Base-by-base conservation (phyloP, 2,797 vertebrate genomes). In the Phrynocephalus guinanensis region DNA sequence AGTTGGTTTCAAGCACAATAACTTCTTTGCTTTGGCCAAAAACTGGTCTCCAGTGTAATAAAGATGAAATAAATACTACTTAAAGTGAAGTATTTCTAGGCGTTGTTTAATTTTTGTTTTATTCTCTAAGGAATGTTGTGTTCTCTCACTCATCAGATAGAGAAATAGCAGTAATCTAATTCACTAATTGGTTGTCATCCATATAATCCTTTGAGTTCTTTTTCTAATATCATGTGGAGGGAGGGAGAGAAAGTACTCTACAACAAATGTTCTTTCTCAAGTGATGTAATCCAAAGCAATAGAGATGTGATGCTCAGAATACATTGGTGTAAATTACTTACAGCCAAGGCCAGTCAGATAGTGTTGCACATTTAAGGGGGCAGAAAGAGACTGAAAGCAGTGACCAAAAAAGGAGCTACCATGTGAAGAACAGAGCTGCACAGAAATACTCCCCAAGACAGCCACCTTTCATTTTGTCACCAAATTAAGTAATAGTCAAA, bases 11-110 rank as follows among this genome's bases (percentile, higher is more conserved):
- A 92, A 92, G 68, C 70, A 78, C 76, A 89, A 44, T 7, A 91
- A 88, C 52, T 82, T 26, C 56, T 82, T 90, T 87, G 66, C 60
- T 80, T 92, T 86, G 92, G 33, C 67, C 67, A 66, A 76, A 44
- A 76, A 75, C 71, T 84, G 52, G 56, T 60, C 50, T 91, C 80
- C 44, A 89, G 33, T 18, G 75, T 67, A 60, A n/a, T 68, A 80
- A 92, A 91, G 90, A 83, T 83, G 79, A 90, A 91, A 92, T 86
- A 88, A 92, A 89, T 75, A 85, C 28, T 82, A 22, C 44, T 80
- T 84, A 88, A 88, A 86, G 44, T 83, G 63, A 85, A 15, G 56
- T 44, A 84, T 87, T 86, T 52, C 87, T 88, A 63, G 9, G 16
- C 1, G 48, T 0, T 0, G 24, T 67, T 90, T 89, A 50, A 30